phyloP scores from a whole-genome alignment of 2,888 invertebrate genomes.

The Chymomyza procnemis region DNA sequence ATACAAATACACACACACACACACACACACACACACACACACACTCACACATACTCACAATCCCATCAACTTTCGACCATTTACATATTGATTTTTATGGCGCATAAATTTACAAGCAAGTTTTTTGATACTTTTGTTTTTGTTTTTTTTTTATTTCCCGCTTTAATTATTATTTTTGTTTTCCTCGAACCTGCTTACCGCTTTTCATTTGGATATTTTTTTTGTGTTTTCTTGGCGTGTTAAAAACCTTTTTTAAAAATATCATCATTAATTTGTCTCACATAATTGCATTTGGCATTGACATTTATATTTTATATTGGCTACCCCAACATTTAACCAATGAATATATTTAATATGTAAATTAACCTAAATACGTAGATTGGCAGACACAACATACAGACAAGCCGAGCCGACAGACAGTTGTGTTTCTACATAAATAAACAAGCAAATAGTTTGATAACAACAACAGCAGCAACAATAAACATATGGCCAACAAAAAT shows the following conservation, averaged over 20 bases:
- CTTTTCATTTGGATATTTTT: neutral
- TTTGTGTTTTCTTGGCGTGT: slow-evolving; percentile 34
- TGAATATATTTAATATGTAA: slow-evolving; percentile 24
- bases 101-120: slow-evolving; percentile 63
- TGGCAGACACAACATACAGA: slow-evolving; percentile 14
- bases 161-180: neutral
- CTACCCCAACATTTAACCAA: slow-evolving; percentile 13
- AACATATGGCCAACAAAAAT: neutral
- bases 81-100: slow-evolving; percentile 71
- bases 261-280: slow-evolving; percentile 66
- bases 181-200: neutral
- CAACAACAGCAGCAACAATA: slow-evolving; percentile 30
- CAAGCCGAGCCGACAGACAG: slow-evolving; percentile 7
- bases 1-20: slow-evolving; percentile 16
- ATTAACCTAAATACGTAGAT: slow-evolving; percentile 25
- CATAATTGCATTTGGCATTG: slow-evolving; percentile 16
- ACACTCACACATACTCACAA: slow-evolving; percentile 37
- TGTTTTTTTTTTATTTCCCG: slow-evolving; percentile 11
- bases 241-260: slow-evolving; percentile 66
- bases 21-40: slow-evolving; percentile 22
- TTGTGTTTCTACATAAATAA: slow-evolving; percentile 30
- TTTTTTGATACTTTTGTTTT: neutral
- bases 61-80: slow-evolving; percentile 54
- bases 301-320: slow-evolving; percentile 5
- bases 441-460: slow-evolving; percentile 55